phyloP scores from a whole-genome alignment of 2,113 vertebrate genomes.

The Dipodomys spectabilis region DNA sequence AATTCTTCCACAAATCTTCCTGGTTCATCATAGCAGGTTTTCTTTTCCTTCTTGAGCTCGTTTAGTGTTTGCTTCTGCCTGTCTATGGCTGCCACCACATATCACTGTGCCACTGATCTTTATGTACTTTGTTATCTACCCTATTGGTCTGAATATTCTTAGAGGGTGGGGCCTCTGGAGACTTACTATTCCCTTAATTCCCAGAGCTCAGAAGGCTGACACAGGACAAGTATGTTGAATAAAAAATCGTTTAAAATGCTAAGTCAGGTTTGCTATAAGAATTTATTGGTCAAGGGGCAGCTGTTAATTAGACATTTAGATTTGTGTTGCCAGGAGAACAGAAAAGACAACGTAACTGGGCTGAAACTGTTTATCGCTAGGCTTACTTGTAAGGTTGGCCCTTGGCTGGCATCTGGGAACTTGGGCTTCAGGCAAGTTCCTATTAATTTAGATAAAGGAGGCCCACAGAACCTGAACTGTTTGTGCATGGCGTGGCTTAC shows the following conservation, averaged over 20 bases:
- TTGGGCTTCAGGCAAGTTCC: conserved; percentile 18
- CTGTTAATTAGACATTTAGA: conserved; percentile 35
- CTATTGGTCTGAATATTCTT: conserved; percentile 5
- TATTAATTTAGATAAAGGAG: neutral
- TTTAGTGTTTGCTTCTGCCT: conserved; percentile 1
- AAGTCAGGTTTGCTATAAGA: neutral
- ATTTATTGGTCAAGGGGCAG: neutral
- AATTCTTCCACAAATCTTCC: neutral
- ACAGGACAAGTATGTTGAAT: neutral
- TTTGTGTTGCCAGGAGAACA: neutral
- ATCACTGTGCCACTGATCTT: neutral
- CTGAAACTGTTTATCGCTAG: neutral
- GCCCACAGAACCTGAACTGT: neutral
- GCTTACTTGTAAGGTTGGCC: neutral
- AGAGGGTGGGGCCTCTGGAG: neutral
- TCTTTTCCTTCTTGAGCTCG: neutral
- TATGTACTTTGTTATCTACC: neutral
- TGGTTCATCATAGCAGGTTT: neutral
- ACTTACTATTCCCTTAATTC: conserved; percentile 26
- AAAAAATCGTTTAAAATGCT: conserved; percentile 17
- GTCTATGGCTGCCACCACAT: neutral
- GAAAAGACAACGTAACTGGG: neutral
- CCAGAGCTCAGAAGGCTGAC: neutral
- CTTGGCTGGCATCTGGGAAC: neutral
- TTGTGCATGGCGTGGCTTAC: neutral